Conservation (phyloP, 2,888 invertebrate species). For the Drosophila hawaiiensis region DNA sequence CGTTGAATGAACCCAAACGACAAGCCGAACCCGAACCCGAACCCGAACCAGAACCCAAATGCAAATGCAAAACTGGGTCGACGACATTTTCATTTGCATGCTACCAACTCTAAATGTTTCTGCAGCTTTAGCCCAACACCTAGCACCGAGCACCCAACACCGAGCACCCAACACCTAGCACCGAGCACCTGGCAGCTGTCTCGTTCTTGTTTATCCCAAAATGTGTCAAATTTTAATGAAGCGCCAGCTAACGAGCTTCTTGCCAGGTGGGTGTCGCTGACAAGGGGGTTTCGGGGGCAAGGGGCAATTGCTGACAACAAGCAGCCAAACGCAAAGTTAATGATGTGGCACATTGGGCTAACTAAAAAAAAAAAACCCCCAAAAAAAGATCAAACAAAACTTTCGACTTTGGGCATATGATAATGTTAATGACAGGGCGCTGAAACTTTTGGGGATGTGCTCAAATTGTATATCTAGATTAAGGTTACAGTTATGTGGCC, state of each 20-base stretch:
- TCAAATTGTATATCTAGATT: constrained; percentile 4
- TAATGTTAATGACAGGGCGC: constrained; percentile 6
- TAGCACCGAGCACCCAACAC: not conserved
- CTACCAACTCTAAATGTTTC: constrained; percentile 43
- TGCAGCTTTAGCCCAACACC: constrained; percentile 45
- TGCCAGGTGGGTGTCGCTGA: constrained; percentile 6
- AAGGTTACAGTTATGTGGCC: not conserved
- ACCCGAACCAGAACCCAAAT: constrained; percentile 54
- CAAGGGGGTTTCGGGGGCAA: not conserved
- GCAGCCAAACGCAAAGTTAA: constrained; percentile 40
- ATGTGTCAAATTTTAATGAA: constrained; percentile 78
- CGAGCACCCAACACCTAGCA: not conserved
- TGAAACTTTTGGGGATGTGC: not conserved
- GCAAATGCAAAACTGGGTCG: constrained; percentile 66
- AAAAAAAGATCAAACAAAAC: constrained; percentile 4
- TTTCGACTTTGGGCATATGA: constrained; percentile 19
- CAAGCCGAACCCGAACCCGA: constrained; percentile 21
- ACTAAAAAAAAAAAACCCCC: not conserved
- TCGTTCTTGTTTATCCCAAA: constrained; percentile 38
- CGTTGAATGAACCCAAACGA: constrained; percentile 39
- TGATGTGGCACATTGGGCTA: constrained; percentile 37
- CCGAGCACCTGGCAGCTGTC: not conserved
- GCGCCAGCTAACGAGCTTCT: constrained; percentile 71
- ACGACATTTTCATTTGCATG: constrained; percentile 29
- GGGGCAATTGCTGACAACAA: constrained; percentile 17